Evolutionary conservation across 2,888 invertebrate species (phyloP), one percentile per base, ranked within the genome.

Genomic region (Agriotes lineatus): DNA sequence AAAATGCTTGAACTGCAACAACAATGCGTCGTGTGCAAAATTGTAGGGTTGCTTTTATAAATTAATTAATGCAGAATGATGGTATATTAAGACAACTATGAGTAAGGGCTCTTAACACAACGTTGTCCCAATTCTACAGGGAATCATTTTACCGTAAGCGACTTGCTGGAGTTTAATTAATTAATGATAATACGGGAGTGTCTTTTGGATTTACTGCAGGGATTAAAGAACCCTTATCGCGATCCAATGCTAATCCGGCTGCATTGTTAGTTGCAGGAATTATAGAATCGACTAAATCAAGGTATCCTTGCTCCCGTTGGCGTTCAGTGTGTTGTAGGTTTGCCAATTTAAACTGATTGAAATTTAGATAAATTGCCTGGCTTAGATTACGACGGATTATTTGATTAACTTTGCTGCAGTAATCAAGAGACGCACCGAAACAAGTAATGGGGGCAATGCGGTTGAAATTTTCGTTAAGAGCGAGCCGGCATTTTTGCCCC

Each of bases 181-280:
- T 75, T 72, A 75, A 71, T 69, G 72, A 70, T 73, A 73, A 75
- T 73, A 67, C 69, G 67, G 57, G 65, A 74, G 69, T 71, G 75
- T 74, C 74, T 76, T 76, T 73, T 69, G 75, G 76, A 77, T 77
- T 77, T 74, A 74, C 65, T 73, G 69, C 61, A 60, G 72, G 74
- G 72, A 71, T 78, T 76, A 77, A 74, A 75, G 73, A 74, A 74
- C 76, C 77, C 77, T 78, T 77, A 78, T 78, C 78, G 74, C 74
- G 77, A 77, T 78, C 72, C 74, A 73, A 74, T 76, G 74, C 74
- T 78, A 78, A 78, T 77, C 77, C 76, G 61, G 73, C 74, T 75
- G 77, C 77, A 78, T 76, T 77, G 77, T 78, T 76, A 78, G 76
- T 74, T 75, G 71, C 73, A 74, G 76, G 74, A 78, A 76, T 78